Conservation (phyloP, 2,797 vertebrate species). For the Neoniphon sammara region DNA sequence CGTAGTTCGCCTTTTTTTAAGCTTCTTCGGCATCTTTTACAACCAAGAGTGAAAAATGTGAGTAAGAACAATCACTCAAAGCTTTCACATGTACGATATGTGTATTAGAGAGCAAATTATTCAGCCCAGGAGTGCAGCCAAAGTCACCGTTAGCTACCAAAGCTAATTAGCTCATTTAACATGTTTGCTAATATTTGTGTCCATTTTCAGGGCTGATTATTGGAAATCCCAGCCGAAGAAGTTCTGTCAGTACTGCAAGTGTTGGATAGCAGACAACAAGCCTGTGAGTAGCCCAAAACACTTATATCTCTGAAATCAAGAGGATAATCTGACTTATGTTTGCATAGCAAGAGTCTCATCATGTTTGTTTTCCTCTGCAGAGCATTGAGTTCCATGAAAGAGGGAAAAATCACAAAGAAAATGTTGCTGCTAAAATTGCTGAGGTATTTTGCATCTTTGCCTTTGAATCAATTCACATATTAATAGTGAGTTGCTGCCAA, state of each 20-base stretch:
- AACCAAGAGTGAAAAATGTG: constrained; percentile 54
- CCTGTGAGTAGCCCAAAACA: constrained; percentile 84
- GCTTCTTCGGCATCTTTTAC: background rate
- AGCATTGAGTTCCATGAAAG: constrained; percentile 99
- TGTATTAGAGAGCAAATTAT: too few relatives aligned
- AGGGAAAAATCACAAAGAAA: constrained; percentile 99
- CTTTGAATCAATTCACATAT: too few relatives aligned
- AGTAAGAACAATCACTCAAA: constrained; percentile 28
- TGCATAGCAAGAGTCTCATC: background rate
- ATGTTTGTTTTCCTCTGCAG: constrained; percentile 75
- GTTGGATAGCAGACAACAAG: constrained; percentile 99
- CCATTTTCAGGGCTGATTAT: constrained; percentile 91
- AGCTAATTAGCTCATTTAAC: constrained; percentile 17
- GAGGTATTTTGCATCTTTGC: constrained; percentile 83
- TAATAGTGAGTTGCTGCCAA: too few relatives aligned
- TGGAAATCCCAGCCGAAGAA: constrained; percentile 99
- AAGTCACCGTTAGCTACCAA: constrained; percentile 51
- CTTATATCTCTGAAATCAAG: background rate
- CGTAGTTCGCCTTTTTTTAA: background rate
- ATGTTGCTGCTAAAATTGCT: constrained; percentile 95
- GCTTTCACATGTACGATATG: background rate
- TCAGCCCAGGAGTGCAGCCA: too few relatives aligned
- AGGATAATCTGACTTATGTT: background rate
- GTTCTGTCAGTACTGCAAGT: constrained; percentile 99
- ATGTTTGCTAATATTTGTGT: constrained; percentile 5